Base-by-base conservation (phyloP, 2,888 invertebrate species). In the Machimus rusticus region DNA sequence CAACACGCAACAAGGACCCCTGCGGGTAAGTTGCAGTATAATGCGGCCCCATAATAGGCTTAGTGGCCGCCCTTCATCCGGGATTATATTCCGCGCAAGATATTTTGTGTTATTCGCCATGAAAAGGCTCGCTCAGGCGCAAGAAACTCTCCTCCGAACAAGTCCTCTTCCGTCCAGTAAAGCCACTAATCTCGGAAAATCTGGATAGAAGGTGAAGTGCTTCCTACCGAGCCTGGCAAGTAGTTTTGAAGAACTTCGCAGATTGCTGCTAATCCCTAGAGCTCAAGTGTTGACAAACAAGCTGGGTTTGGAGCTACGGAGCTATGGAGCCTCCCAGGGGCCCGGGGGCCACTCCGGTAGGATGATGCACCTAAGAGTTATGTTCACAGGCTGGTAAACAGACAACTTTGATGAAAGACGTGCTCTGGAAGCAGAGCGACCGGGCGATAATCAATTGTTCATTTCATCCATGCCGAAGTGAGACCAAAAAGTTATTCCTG, bases 381-480 rank as follows among this genome's bases (percentile, higher is more conserved):
- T 74, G 86, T 76, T 86, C 86, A 86, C 86, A 86, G 74, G 46
- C 31, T 86, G 46, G 76, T 86, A 86, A 86, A 86, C 86, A 86
- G 86, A 76, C 74, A 86, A 86, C 74, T 86, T 86, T 86, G 86
- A 74, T 86, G 39, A 76, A 86, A 76, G 86, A 86, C 86, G 86
- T 86, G 86, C 76, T 76, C 34, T 28, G 86, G 31, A 86, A 86
- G 34, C 76, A 74, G 43, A 86, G 57, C 43, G 76, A 28, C 39
- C 46, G 76, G 46, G 74, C 74, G 76, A 86, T 86, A 86, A 86
- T 86, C 86, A 86, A 86, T 86, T 86, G 86, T 86, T 86, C 86
- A 86, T 86, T 74, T 86, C 28, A 23, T 84, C 39, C 74, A 43
- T 23, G 39, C 55, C 81, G 31, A 31, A 81, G 81, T 46, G 81